Evolutionary conservation across 92 coral and sea anemone genomes (phyloP).

Genomic region (Epizoanthus fatuus): DNA sequence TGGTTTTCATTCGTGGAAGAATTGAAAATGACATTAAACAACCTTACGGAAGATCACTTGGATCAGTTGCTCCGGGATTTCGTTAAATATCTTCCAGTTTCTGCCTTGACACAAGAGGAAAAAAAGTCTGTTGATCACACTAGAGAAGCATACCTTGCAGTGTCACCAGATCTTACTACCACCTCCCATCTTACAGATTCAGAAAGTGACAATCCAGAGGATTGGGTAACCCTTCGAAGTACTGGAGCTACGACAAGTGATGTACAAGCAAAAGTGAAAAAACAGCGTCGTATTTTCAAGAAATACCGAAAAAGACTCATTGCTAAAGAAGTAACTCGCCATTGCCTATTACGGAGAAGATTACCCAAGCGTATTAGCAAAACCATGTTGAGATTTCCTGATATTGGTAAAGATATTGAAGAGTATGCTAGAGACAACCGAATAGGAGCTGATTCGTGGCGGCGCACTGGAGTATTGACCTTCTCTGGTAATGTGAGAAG

Average conservation of each 20-base stretch:
- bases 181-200: constrained; percentile 36
- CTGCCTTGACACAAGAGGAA: constrained; percentile 52
- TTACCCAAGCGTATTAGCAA: constrained; percentile 37
- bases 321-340: constrained; percentile 31
- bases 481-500: constrained; percentile 40
- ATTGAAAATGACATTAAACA: constrained; percentile 55
- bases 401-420: constrained; percentile 56
- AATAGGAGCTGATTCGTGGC: constrained; percentile 59
- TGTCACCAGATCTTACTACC: neutral
- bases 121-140: constrained; percentile 52
- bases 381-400: constrained; percentile 29
- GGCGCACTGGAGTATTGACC: constrained; percentile 49
- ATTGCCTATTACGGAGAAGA: constrained; percentile 25
- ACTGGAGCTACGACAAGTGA: neutral
- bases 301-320: neutral
- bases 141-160: constrained; percentile 13
- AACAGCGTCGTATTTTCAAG: neutral
- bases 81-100: constrained; percentile 42
- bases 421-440: constrained; percentile 39
- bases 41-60: constrained; percentile 30
- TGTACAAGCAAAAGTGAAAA: neutral
- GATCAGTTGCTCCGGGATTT: constrained; percentile 56
- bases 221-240: constrained; percentile 19
- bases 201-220: constrained; percentile 53
- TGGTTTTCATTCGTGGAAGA: constrained; percentile 72